Percentiles rank a stretch among this genome's conserved stretches.
Evolutionary conservation across 2,113 vertebrate species (phyloP).

Genomic region (Theristicus caerulescens): DNA sequence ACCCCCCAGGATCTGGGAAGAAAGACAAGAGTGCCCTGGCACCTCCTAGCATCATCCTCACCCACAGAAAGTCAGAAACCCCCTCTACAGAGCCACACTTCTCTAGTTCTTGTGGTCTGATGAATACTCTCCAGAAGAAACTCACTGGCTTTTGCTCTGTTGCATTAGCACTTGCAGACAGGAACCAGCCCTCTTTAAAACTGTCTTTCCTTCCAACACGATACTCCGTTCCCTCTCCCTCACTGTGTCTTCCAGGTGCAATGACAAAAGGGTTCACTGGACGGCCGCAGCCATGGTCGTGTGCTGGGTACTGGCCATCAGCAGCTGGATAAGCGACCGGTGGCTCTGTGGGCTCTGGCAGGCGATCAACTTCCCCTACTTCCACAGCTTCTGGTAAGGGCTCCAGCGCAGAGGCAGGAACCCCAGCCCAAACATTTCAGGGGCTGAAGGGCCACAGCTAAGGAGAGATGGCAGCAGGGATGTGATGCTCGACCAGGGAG

Average conservation of each 20-base stretch:
- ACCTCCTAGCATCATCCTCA: neutral
- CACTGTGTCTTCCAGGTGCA: slow-evolving; percentile 71
- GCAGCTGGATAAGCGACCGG: slow-evolving; percentile 90
- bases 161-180: neutral
- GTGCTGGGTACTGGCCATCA: slow-evolving; percentile 85
- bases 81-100: neutral
- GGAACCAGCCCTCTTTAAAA: neutral
- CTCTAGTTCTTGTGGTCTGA: neutral
- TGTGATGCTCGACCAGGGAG: neutral
- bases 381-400: slow-evolving; percentile 92
- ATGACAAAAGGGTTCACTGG: slow-evolving; percentile 71
- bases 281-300: slow-evolving; percentile 70
- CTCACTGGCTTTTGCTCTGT: neutral
- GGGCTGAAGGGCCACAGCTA: neutral
- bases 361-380: slow-evolving; percentile 86
- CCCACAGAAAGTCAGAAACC: neutral
- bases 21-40: neutral
- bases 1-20: neutral
- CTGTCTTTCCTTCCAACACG: accelerated
- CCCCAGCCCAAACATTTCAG: neutral
- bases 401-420: neutral
- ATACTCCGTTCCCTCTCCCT: neutral
- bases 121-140: neutral
- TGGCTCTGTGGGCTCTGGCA: slow-evolving; percentile 89
- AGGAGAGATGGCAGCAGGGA: neutral